Base-by-base conservation (phyloP, 2,888 invertebrate species). In the Muschampia plurimacula region DNA sequence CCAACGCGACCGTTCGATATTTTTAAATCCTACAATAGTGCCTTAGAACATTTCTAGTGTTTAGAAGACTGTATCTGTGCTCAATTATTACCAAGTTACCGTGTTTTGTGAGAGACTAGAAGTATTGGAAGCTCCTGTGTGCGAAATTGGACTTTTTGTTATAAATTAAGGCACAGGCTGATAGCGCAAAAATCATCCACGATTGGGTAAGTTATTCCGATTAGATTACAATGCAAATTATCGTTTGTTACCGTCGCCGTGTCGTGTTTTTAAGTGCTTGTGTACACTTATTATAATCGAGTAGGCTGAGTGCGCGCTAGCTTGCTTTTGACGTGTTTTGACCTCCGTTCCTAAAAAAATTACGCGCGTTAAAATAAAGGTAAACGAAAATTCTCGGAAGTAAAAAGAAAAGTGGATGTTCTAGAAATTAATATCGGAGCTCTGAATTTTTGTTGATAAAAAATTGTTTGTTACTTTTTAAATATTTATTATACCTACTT, bases 201-300 rank as follows among this genome's bases (percentile, higher is more conserved):
- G 89, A 94, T 94, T 93, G 91, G 94, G 94, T 94, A 87, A 94
- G 94, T 89, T 85, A 85, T 89, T 87, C 90, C 82, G 93, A 94
- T 94, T 92, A 93, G 92, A 93, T 94, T 92, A 91, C 88, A 83
- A 91, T 92, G 90, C 90, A 89, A 92, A 92, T 92, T 90, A 91
- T 91, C 89, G 87, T 86, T 86, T 79, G 77, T 78, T 76, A 76
- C 77, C 85, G 84, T 86, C 86, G 82, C 77, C 80, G 82, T 82
- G 79, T 83, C 85, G 87, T 89, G 83, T 81, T 81, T 79, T 79
- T 75, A 75, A 76, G 77, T 77, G 75, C 75, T 73, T 77, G 75
- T 69, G 67, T 74, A 69, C 67, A 72, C 74, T 78, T 79, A 75
- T 76, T 76, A 77, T 77, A 73, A 78, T 77, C 80, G 75, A 78